A percentile compares a stretch with the other conserved stretches of the same genome.
phyloP scores from a whole-genome alignment of 2,797 vertebrate genomes.

The Poeciliopsis presidionis region DNA sequence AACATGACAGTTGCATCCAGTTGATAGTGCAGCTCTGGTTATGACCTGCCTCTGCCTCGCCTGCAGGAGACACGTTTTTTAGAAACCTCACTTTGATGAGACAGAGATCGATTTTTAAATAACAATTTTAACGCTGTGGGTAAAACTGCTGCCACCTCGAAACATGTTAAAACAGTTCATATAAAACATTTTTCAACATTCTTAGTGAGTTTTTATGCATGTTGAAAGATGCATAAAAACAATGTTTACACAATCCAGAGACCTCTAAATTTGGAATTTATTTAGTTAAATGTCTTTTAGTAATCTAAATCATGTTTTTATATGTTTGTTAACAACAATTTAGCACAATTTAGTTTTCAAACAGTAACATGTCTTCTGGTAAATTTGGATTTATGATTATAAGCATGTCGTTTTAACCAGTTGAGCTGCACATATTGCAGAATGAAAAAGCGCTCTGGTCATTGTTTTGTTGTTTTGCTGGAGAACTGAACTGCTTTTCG shows the following conservation, averaged over 20 bases:
- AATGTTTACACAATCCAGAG: not conserved
- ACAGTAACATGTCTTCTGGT: not conserved
- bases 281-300: not conserved
- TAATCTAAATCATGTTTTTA: not conserved
- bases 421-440: not conserved
- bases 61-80: not conserved
- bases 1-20: not conserved
- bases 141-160: not conserved
- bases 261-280: not conserved
- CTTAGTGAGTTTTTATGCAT: not conserved
- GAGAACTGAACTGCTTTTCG: not conserved
- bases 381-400: not conserved
- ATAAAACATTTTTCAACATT: not conserved
- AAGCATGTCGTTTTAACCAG: not conserved
- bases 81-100: not conserved
- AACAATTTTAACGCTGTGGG: not conserved
- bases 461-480: not conserved
- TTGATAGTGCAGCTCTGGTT: not conserved
- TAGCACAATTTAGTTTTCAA: not conserved
- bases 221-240: not conserved
- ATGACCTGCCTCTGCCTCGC: not conserved
- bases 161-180: not conserved
- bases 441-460: not conserved
- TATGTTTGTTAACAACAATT: too few relatives aligned
- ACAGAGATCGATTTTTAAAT: not conserved